Conservation (phyloP, 2,797 vertebrate species). For the Spinibarbus caldwelli region DNA sequence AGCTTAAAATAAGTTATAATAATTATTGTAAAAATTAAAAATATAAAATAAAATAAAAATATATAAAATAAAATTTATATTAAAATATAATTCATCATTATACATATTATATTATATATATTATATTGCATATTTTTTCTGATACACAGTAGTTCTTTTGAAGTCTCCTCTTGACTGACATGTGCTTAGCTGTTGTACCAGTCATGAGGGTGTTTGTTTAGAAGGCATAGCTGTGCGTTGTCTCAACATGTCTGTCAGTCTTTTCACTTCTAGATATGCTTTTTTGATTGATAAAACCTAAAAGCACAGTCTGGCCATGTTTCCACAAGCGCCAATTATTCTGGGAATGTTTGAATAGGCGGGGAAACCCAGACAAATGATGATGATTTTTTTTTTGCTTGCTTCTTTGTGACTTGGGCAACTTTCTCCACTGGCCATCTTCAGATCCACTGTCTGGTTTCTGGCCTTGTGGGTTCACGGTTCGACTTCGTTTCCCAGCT, state of each 20-base stretch:
- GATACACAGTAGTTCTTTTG: not conserved
- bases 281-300: constrained; percentile 3
- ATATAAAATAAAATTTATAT: no score
- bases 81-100: not conserved
- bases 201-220: constrained; percentile 16
- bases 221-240: not conserved
- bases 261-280: not conserved
- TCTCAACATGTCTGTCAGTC: not conserved
- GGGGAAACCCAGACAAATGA: constrained; percentile 23
- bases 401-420: constrained; percentile 25
- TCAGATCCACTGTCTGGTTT: constrained; percentile 37
- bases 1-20: not conserved
- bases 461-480: constrained; percentile 62
- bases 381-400: constrained; percentile 25
- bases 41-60: no score
- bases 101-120: not conserved
- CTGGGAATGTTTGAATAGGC: constrained; percentile 32
- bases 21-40: not conserved
- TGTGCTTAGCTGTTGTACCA: not conserved
- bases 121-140: not conserved
- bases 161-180: not conserved
- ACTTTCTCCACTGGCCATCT: not conserved
- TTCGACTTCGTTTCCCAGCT: constrained; percentile 40
- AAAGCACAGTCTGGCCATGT: not conserved
- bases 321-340: constrained; percentile 47